Evolutionary conservation across 1,140 invertebrate genomes (phyloP).

Genomic region (Aphelinus atriplicis): DNA sequence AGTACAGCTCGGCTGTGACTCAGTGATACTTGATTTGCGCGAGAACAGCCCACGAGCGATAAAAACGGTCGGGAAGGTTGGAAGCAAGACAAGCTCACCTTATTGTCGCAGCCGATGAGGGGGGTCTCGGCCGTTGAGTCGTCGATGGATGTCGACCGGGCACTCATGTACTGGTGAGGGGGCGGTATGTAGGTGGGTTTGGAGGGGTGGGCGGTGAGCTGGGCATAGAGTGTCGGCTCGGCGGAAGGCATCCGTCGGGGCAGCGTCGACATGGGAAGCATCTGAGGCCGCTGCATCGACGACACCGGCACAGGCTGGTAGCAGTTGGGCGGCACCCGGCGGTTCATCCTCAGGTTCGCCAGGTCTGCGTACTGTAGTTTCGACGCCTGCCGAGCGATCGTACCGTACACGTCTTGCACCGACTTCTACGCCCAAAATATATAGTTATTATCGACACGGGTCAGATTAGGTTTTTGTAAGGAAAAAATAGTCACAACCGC

Average conservation of each 20-base stretch:
- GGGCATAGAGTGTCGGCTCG: slow-evolving; percentile 72
- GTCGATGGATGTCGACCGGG: slow-evolving; percentile 53
- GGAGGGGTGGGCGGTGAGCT: slow-evolving; percentile 66
- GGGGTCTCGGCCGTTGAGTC: slow-evolving; percentile 63
- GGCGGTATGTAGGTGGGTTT: slow-evolving; percentile 63
- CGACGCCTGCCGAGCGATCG: slow-evolving; percentile 51
- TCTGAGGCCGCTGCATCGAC: slow-evolving; percentile 59
- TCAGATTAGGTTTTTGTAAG: too few relatives aligned
- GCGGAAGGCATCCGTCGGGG: slow-evolving; percentile 59
- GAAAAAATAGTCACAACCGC: too few relatives aligned
- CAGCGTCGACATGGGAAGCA: slow-evolving; percentile 65
- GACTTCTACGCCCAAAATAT: too few relatives aligned
- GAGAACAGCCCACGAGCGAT: slow-evolving; percentile 6
- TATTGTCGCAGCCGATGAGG: slow-evolving; percentile 63
- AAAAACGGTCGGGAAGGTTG: slow-evolving; percentile 40
- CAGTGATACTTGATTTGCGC: background rate
- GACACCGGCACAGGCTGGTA: slow-evolving; percentile 65
- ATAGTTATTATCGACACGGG: too few relatives aligned
- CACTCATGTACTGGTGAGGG: slow-evolving; percentile 59
- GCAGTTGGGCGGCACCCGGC: slow-evolving; percentile 60
- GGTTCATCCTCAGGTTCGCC: slow-evolving; percentile 58
- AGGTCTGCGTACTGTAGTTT: slow-evolving; percentile 73
- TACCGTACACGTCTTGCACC: slow-evolving; percentile 14
- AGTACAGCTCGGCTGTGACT: too few relatives aligned
- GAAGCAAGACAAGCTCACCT: slow-evolving; percentile 46